Conservation (phyloP, 2,797 vertebrate species). For the Myotis vivesi region DNA sequence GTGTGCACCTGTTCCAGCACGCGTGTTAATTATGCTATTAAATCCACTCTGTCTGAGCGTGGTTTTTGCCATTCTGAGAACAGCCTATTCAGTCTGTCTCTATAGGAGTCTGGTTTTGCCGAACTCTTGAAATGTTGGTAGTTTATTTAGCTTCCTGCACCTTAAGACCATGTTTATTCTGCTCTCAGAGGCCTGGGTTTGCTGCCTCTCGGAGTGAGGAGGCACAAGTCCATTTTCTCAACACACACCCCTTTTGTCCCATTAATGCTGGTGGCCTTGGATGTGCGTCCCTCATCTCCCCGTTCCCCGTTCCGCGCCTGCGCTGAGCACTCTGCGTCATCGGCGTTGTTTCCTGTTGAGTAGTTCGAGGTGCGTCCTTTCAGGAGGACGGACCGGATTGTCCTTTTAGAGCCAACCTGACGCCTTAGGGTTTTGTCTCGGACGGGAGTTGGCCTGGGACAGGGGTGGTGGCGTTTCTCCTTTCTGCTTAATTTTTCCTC, state of each 20-base stretch:
- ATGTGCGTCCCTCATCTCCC: accelerated
- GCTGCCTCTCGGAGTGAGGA: not conserved
- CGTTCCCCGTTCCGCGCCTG: accelerated
- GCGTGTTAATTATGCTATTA: accelerated
- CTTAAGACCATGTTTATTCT: accelerated
- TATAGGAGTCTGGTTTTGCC: not conserved
- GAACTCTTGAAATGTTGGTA: accelerated
- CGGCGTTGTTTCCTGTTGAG: accelerated
- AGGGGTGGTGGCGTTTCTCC: accelerated
- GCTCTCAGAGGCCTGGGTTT: accelerated
- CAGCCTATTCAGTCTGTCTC: not conserved
- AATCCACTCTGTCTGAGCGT: not conserved
- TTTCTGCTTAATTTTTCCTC: not conserved
- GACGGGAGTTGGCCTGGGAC: accelerated
- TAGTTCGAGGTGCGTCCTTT: not conserved
- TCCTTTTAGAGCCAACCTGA: not conserved
- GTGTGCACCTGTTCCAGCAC: not conserved
- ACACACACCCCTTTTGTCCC: not conserved
- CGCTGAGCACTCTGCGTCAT: accelerated
- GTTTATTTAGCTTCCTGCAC: not conserved
- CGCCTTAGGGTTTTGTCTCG: accelerated
- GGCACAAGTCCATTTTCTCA: not conserved
- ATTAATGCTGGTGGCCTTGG: accelerated
- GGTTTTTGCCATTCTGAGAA: not conserved
- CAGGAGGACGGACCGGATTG: not conserved